Percentiles rank a stretch among this genome's conserved stretches.
Evolutionary conservation across 2,113 vertebrate genomes (phyloP).

Genomic region (Epinephelus fuscoguttatus): DNA sequence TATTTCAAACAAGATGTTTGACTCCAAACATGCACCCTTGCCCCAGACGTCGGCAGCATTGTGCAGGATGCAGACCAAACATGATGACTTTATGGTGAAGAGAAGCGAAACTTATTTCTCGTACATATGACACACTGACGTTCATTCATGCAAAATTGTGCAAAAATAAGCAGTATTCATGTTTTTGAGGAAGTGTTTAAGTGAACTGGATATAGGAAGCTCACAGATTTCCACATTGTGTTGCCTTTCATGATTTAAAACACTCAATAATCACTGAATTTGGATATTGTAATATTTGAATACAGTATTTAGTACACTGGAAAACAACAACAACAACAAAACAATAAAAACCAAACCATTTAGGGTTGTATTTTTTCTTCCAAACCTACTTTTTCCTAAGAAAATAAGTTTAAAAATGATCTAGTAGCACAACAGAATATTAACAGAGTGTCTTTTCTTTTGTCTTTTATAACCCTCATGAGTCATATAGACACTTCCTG

Average conservation of each 20-base stretch:
- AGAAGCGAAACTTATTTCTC: constrained; percentile 9
- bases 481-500: neutral
- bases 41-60: neutral
- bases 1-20: neutral
- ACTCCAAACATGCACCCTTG: too few relatives aligned
- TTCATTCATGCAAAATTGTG: neutral
- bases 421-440: neutral
- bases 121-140: neutral
- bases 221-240: neutral
- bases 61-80: neutral
- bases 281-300: neutral
- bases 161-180: neutral
- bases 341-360: neutral
- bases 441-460: neutral
- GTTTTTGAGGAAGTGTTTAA: neutral
- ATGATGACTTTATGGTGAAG: too few relatives aligned
- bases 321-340: neutral
- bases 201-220: neutral
- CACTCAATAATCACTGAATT: neutral
- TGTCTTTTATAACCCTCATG: neutral
- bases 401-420: neutral
- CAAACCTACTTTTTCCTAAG: neutral
- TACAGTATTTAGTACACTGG: neutral
- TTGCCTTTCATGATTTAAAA: neutral
- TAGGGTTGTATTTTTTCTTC: neutral